A percentile compares a stretch with the other conserved stretches of the same genome.
Conservation (phyloP, 1,140 invertebrate genomes). For the Pseudomyrmex sp. region DNA sequence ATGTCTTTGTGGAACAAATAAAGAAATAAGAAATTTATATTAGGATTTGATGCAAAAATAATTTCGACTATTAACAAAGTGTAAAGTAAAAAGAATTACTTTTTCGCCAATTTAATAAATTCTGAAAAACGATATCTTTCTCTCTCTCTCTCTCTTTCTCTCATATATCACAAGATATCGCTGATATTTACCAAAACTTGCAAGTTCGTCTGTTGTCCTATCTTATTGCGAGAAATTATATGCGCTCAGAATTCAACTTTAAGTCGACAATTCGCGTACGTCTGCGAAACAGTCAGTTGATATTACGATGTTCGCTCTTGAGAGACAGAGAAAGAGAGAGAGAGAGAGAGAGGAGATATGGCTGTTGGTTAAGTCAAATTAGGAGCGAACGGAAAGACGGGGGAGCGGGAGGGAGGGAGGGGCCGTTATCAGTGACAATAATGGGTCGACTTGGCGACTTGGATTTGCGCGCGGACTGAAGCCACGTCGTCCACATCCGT, state of each 20-base stretch:
- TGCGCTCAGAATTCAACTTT: not conserved
- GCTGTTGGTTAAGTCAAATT: constrained; percentile 20
- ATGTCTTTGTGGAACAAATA: no score
- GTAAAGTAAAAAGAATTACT: no score
- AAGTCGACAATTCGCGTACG: not conserved
- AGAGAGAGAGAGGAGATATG: no score
- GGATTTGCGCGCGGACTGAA: constrained; percentile 38
- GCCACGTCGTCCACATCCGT: constrained; percentile 38
- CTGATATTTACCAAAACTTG: not conserved
- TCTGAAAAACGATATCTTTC: no score
- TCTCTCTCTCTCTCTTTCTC: no score
- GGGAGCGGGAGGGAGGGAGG: no score
- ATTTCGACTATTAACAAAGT: no score
- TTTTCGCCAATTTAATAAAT: no score
- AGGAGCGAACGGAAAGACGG: not conserved
- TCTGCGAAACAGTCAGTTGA: constrained; percentile 11
- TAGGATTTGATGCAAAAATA: no score
- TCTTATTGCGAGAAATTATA: not conserved
- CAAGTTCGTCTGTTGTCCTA: not conserved
- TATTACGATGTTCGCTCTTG: not conserved
- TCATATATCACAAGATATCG: no score
- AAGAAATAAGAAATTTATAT: no score
- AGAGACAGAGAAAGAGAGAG: no score
- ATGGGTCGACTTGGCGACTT: not conserved
- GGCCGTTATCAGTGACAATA: not conserved